Base-by-base conservation (phyloP, 2,113 vertebrate genomes). In the Lampris megalopsis region DNA sequence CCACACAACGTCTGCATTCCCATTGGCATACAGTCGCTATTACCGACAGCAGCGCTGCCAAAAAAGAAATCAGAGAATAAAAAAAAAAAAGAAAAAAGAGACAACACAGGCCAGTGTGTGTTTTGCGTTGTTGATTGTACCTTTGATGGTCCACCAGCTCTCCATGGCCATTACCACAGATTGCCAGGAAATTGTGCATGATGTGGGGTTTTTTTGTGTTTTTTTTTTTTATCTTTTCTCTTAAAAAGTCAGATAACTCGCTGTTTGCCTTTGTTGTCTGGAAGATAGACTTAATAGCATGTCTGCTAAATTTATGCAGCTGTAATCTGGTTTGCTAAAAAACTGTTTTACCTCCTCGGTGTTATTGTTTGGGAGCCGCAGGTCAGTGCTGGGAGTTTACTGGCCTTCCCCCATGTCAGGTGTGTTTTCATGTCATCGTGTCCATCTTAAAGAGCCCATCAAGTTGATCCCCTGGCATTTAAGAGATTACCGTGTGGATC, bases 121-220 rank as follows among this genome's bases (percentile, higher is more conserved):
- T 74, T 71, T 77, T 59, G 64, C 70, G 65, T 72, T 68, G 71
- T 42, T 88, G 88, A 92, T 89, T 91, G 80, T 83, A 78, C 78
- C 68, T 82, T 80, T 93, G 91, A 94, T 92, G 93, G 93, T 93
- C 92, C 89, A 92, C 63, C 91, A 92, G 90, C 83, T 92, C 84
- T 90, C 70, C 77, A 62, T 60, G 71, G 77, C 82, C 81, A 90
- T 87, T 82, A 86, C 81, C 68, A 75, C 57, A 85, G 85, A 83
- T 75, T 81, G 81, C 74, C 85, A 85, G 80, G 67, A 91, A 91
- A 81, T 81, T 81, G 76, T 75, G 80, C 70, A 11, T 82, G 66
- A 78, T 81, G 77, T 70, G 50, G 50, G 54, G 40, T 36, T 49
- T 6, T 61, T 43, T 42, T 63, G 66, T 54, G 11, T 75, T 45